Base-by-base conservation (phyloP, 2,113 vertebrate genomes). In the Pachypanchax playfairii region DNA sequence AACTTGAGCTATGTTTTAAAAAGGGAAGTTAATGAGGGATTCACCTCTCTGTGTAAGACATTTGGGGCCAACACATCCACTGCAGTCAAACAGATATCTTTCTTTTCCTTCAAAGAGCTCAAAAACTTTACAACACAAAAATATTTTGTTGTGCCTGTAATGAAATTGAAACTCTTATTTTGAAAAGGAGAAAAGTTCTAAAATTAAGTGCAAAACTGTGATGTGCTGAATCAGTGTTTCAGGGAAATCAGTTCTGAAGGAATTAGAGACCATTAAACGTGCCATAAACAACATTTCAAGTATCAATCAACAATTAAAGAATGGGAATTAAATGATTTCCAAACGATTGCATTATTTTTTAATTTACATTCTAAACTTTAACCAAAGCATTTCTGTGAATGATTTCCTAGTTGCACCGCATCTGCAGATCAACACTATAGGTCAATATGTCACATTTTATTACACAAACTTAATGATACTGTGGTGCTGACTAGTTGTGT, bases 361-460 rank as follows among this genome's bases (percentile, higher is more conserved):
- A 5, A 10, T 42, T 42, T 42, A 17, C n/a, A 28, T 48, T 48
- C 5, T 35, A 22, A 12, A 21, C 29, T 15, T n/a, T 11, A 21
- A 5, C 25, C 25, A 29, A 50, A 13, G 15, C 7, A 29, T 20
- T 33, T 25, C 29, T 17, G 17, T 20, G 17, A 17, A 3, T 11
- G n/a, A 11, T 15, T 33, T 31, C 24, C 49, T 35, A 28, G 35
- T 36, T 60, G 50, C 50, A 36, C 59, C 50, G 47, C 20, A 54
- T 17, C 14, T 41, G 65, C 57, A 66, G 58, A 69, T 53, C 66
- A 65, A 35, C 51, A 55, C 31, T 31, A 29, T 39, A 56, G 25
- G 36, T 43, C 11, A 17, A 54, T 25, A 65, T 58, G 83, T 87
- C 74, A 77, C 71, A 42, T 53, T 55, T 21, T 47, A 47, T 60